Percentiles rank a stretch among this genome's conserved stretches.
These are phyloP conservation scores for Coregonus sp. DNA, from an alignment of 2,797 vertebrate species.

Conservation along the genomic window DNA sequence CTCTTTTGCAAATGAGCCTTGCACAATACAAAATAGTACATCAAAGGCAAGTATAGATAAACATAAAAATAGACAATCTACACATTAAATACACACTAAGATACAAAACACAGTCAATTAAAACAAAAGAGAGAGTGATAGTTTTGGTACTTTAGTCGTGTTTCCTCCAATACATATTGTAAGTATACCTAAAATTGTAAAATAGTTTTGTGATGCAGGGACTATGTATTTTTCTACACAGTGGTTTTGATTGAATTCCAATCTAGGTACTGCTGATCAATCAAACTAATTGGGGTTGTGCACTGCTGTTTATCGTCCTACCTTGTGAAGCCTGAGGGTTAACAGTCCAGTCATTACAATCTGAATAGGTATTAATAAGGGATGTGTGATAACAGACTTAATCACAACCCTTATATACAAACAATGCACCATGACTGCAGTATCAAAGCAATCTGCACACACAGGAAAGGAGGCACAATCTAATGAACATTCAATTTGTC, in stretches of 20 bases:
- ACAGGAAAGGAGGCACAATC: constrained; percentile 52
- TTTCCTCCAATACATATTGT: background rate
- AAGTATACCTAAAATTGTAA: background rate
- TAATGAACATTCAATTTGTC: constrained; percentile 66
- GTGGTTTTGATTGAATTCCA: background rate
- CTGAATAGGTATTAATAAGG: constrained; percentile 61
- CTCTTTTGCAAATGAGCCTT: too few species aligned
- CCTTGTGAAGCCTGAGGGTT: constrained; percentile 16
- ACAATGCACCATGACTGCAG: constrained; percentile 46
- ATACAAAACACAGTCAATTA: too few species aligned
- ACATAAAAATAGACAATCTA: too few species aligned
- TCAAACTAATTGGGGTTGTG: constrained; percentile 39
- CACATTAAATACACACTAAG: too few species aligned
- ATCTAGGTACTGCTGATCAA: constrained; percentile 34
- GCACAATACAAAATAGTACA: too few species aligned
- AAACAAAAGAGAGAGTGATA: too few species aligned
- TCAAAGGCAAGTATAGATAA: too few species aligned
- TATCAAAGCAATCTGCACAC: constrained; percentile 50
- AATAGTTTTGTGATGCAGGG: too few species aligned
- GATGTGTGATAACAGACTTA: constrained; percentile 45
- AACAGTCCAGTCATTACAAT: constrained; percentile 48
- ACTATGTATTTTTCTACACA: background rate
- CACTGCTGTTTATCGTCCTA: constrained; percentile 40
- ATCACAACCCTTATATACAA: constrained; percentile 49
- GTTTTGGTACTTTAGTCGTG: too few species aligned